Evolutionary conservation across 1,140 invertebrate genomes (phyloP).

Genomic region (Gryllus bimaculatus): DNA sequence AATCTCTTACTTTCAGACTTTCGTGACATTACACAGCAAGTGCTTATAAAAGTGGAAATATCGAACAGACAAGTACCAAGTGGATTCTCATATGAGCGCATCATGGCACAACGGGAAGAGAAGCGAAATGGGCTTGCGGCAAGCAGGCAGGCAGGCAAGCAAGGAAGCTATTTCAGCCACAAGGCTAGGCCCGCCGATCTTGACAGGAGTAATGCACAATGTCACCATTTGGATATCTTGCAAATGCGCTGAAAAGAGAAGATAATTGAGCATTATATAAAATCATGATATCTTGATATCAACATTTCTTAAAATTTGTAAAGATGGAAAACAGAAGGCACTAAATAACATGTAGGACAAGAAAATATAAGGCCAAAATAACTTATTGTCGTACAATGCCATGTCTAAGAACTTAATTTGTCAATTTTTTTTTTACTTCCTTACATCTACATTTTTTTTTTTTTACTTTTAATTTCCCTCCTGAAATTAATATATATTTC

Average conservation of each 20-base stretch:
- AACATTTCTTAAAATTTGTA: background rate
- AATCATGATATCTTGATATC: background rate
- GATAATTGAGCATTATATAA: conserved; percentile 14
- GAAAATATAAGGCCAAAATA: background rate
- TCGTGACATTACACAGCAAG: background rate
- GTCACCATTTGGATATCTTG: conserved; percentile 81
- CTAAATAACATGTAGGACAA: background rate
- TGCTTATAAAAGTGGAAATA: conserved; percentile 2
- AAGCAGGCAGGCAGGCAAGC: no score
- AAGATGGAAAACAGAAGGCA: background rate
- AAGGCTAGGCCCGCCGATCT: conserved; percentile 24
- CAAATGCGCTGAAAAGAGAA: conserved; percentile 62
- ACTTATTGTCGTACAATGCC: background rate
- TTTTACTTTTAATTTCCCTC: no score
- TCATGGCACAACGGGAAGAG: no score
- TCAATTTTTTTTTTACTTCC: background rate
- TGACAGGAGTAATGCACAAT: conserved; percentile 84
- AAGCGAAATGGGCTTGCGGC: no score
- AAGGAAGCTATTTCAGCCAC: background rate
- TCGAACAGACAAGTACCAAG: no score
- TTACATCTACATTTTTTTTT: no score
- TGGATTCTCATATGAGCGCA: no score
- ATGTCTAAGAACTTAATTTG: conserved; percentile 10
- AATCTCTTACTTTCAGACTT: background rate
- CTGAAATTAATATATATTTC: no score